A percentile compares a stretch with the other conserved stretches of the same genome.
Evolutionary conservation across 1,140 invertebrate genomes (phyloP).

Genomic region (Drosophila leontia): DNA sequence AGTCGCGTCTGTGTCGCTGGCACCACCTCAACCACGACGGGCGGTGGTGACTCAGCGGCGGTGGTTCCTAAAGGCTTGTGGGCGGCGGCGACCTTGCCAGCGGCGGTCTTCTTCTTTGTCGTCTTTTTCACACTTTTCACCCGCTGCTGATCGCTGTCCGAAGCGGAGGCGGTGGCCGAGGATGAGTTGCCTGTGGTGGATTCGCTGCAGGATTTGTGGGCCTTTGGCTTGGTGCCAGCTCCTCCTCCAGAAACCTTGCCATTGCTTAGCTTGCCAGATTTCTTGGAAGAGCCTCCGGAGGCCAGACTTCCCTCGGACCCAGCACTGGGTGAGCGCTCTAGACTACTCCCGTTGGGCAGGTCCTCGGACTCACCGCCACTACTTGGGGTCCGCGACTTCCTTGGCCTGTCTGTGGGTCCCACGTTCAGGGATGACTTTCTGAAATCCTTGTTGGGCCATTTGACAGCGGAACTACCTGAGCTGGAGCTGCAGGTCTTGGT

Average conservation of each 20-base stretch:
- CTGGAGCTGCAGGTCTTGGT: slow-evolving; percentile 77
- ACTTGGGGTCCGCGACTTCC: slow-evolving; percentile 78
- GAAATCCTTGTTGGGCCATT: slow-evolving; percentile 90
- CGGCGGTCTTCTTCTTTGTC: slow-evolving; percentile 63
- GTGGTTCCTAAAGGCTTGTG: slow-evolving; percentile 27
- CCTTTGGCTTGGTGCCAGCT: slow-evolving; percentile 40
- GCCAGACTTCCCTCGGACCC: slow-evolving; percentile 63
- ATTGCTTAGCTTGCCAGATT: slow-evolving; percentile 41
- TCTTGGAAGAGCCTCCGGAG: slow-evolving; percentile 40
- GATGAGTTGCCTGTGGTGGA: slow-evolving; percentile 35
- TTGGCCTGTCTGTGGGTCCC: slow-evolving; percentile 86
- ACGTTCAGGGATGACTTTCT: slow-evolving; percentile 91
- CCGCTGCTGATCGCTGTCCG: slow-evolving; percentile 69
- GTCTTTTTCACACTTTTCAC: slow-evolving; percentile 56
- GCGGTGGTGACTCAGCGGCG: slow-evolving; percentile 59
- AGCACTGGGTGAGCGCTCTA: slow-evolving; percentile 82
- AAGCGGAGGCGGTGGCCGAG: slow-evolving; percentile 44
- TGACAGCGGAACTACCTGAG: slow-evolving; percentile 76
- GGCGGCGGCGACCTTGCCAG: slow-evolving; percentile 30
- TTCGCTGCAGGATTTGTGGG: slow-evolving; percentile 66
- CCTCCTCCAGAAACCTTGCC: slow-evolving; percentile 37
- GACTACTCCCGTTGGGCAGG: slow-evolving; percentile 17
- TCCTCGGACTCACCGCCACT: slow-evolving; percentile 79
- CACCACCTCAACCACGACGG: slow-evolving; percentile 26
- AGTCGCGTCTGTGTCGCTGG: slow-evolving; percentile 86